These are phyloP conservation scores for Chiloscyllium punctatum DNA, from an alignment of 2,797 vertebrate species.

Conservation along the genomic window DNA sequence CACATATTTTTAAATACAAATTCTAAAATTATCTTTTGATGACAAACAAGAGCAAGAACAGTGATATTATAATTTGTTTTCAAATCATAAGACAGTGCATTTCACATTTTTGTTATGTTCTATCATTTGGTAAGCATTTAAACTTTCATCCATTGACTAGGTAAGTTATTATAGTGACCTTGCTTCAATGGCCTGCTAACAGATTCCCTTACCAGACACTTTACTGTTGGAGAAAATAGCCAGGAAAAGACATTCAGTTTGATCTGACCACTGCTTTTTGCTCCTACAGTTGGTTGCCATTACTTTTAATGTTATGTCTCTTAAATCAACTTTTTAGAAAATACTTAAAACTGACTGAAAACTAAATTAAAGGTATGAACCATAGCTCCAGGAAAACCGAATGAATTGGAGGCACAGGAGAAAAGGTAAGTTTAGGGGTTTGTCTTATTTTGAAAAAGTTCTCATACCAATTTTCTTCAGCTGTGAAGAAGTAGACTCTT, in stretches of 20 bases:
- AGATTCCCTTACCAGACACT: neutral
- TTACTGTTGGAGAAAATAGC: neutral
- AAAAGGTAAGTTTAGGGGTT: neutral
- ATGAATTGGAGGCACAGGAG: neutral
- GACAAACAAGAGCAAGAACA: neutral
- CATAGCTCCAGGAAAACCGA: neutral
- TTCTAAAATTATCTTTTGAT: neutral
- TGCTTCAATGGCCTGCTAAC: neutral
- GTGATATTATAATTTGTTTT: neutral
- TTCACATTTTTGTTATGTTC: neutral
- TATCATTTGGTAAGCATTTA: neutral
- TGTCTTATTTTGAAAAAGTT: neutral
- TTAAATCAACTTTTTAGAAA: neutral
- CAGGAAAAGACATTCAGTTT: neutral
- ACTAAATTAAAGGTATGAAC: neutral
- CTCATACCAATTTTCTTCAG: neutral
- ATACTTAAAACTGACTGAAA: neutral
- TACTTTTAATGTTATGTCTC: neutral
- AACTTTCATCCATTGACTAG: neutral
- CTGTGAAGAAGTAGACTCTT: neutral
- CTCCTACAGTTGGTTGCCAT: neutral
- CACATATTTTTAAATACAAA: neutral
- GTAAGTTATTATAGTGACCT: neutral
- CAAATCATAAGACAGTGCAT: neutral
- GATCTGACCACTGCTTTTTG: neutral